These are phyloP conservation scores for Eledona agricola DNA, from an alignment of 2,888 invertebrate genomes.

Conservation along the genomic window DNA sequence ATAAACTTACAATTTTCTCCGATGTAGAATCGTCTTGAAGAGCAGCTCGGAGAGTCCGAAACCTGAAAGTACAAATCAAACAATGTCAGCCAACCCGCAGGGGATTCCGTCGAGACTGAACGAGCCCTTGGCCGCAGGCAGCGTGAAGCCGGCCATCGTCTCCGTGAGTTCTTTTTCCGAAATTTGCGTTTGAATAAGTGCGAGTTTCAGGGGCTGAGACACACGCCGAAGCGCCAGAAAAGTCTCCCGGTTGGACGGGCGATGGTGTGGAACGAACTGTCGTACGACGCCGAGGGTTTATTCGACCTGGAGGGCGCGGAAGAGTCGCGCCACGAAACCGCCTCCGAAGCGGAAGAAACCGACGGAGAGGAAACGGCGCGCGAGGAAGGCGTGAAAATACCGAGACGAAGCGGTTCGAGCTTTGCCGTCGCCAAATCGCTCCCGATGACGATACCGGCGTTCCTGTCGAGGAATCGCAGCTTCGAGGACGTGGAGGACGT, in stretches of 20 bases:
- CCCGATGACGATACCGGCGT: slow-evolving; percentile 79
- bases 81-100: slow-evolving; percentile 27
- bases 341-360: slow-evolving; percentile 73
- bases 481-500: slow-evolving; percentile 64
- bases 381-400: slow-evolving; percentile 29
- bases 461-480: slow-evolving; percentile 57
- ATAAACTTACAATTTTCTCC: slow-evolving; percentile 2
- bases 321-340: slow-evolving; percentile 57
- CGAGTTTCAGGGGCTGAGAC: slow-evolving; percentile 22
- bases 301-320: slow-evolving; percentile 83
- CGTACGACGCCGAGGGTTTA: slow-evolving; percentile 73
- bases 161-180: slow-evolving; percentile 10
- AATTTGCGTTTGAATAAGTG: slow-evolving; percentile 1
- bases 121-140: slow-evolving; percentile 41
- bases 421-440: slow-evolving; percentile 73
- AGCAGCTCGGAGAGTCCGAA: slow-evolving; percentile 29
- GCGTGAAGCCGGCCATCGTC: slow-evolving; percentile 22
- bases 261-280: no score
- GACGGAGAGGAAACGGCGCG: slow-evolving; percentile 68
- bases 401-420: slow-evolving; percentile 59
- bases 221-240: slow-evolving; percentile 50
- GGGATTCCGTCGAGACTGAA: slow-evolving; percentile 36
- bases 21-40: slow-evolving; percentile 39
- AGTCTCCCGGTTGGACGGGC: slow-evolving; percentile 43
- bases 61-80: slow-evolving; percentile 39